phyloP scores from a whole-genome alignment of 2,888 invertebrate species.

The Mamestra brassicae region DNA sequence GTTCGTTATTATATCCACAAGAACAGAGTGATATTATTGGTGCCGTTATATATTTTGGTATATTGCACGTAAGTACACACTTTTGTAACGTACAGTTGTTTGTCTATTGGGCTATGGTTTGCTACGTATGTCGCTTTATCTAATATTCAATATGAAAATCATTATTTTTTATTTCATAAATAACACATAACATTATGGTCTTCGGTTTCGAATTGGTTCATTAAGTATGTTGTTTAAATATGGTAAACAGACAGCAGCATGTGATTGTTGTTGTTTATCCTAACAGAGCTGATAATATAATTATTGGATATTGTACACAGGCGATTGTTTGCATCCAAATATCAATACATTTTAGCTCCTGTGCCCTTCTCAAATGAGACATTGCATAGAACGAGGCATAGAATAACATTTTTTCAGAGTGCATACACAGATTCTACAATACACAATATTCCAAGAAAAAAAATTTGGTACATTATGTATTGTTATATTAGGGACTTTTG shows the following conservation, averaged over 20 bases:
- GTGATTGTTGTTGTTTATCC: constrained; percentile 3
- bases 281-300: constrained; percentile 2
- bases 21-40: constrained; percentile 74
- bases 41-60: constrained; percentile 68
- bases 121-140: constrained; percentile 60
- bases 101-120: constrained; percentile 60
- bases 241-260: background rate
- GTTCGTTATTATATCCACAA: constrained; percentile 69
- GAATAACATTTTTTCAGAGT: no score
- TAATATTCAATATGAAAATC: constrained; percentile 20
- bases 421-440: no score
- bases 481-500: background rate
- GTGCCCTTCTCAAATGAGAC: background rate
- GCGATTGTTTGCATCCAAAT: constrained; percentile 5
- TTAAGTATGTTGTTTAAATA: background rate
- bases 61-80: constrained; percentile 79
- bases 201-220: constrained; percentile 28
- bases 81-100: constrained; percentile 73
- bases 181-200: constrained; percentile 33
- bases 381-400: no score
- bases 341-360: constrained; percentile 8
- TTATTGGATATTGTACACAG: constrained; percentile 4
- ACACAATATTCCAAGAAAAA: no score
- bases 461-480: no score
- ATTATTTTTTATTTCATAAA: constrained; percentile 23